Conservation (phyloP, 2,797 vertebrate species). For the Pachyuromys duprasi region DNA sequence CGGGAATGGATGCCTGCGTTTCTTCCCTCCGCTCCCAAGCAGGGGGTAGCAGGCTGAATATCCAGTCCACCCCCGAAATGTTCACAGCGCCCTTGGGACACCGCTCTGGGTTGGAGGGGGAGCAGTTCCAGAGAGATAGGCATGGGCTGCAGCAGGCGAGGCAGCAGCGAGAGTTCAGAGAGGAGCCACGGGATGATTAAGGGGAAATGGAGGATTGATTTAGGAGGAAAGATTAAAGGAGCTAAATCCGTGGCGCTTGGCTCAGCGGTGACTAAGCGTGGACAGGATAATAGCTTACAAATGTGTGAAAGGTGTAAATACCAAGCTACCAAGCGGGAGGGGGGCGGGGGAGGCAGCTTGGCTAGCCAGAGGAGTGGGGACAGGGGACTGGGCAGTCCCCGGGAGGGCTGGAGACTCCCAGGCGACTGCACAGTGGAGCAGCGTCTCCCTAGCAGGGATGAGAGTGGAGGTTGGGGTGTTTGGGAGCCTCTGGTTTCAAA, state of each 20-base stretch:
- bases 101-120: slow-evolving; percentile 55
- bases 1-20: background rate
- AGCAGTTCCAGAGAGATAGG: slow-evolving; percentile 68
- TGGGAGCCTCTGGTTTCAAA: background rate
- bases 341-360: slow-evolving; percentile 73
- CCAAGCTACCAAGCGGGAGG: too few species aligned
- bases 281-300: slow-evolving; percentile 89
- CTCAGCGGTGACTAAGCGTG: slow-evolving; percentile 85
- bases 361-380: background rate
- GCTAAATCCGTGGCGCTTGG: slow-evolving; percentile 85
- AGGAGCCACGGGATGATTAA: slow-evolving; percentile 84
- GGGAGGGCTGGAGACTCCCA: background rate
- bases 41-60: background rate
- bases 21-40: background rate
- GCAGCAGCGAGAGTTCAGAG: slow-evolving; percentile 82
- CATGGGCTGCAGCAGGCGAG: slow-evolving; percentile 76
- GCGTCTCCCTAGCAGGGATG: background rate
- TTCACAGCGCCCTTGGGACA: slow-evolving; percentile 76
- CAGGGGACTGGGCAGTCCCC: background rate
- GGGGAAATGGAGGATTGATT: slow-evolving; percentile 86
- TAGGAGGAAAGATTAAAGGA: slow-evolving; percentile 85
- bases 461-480: too few species aligned
- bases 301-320: slow-evolving; percentile 89
- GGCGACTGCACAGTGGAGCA: background rate
- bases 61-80: slow-evolving; percentile 2